Conservation (phyloP, 2,797 vertebrate genomes). For the Sebastes minor region DNA sequence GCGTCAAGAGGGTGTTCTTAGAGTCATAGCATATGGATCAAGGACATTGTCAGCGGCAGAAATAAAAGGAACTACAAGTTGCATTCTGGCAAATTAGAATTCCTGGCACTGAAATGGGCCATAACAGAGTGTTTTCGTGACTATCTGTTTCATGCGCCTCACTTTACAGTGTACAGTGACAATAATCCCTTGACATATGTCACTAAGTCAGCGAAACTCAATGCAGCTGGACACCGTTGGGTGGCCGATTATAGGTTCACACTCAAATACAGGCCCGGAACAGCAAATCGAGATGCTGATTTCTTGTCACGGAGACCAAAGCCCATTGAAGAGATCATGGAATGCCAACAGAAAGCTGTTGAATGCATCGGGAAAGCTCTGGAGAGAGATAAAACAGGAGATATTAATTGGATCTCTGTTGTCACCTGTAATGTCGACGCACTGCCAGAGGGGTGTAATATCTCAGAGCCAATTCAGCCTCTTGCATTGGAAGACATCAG, state of each 20-base stretch:
- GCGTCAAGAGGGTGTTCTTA: not conserved
- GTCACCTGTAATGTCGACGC: too few relatives aligned
- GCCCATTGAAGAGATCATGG: not conserved
- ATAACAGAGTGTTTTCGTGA: not conserved
- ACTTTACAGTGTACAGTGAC: not conserved
- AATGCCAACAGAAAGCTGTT: not conserved
- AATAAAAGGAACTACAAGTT: not conserved
- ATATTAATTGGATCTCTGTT: too few relatives aligned
- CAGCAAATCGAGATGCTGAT: not conserved
- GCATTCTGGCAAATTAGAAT: not conserved
- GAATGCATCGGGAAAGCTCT: not conserved
- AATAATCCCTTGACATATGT: not conserved
- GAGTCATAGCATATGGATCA: not conserved
- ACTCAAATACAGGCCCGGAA: slow-evolving; percentile 1
- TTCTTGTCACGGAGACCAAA: not conserved
- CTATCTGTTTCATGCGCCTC: not conserved
- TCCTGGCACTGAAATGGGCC: not conserved
- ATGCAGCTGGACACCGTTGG: not conserved
- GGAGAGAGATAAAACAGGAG: not conserved
- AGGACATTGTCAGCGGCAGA: not conserved
- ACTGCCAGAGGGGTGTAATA: not conserved
- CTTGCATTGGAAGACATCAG: not conserved
- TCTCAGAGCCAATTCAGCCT: not conserved
- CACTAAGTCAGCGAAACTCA: not conserved
- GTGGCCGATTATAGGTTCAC: slow-evolving; percentile 13